Evolutionary conservation across 2,888 invertebrate genomes (phyloP), one percentile per base, ranked within the genome.

Genomic region (Sarcophaga subvicina): DNA sequence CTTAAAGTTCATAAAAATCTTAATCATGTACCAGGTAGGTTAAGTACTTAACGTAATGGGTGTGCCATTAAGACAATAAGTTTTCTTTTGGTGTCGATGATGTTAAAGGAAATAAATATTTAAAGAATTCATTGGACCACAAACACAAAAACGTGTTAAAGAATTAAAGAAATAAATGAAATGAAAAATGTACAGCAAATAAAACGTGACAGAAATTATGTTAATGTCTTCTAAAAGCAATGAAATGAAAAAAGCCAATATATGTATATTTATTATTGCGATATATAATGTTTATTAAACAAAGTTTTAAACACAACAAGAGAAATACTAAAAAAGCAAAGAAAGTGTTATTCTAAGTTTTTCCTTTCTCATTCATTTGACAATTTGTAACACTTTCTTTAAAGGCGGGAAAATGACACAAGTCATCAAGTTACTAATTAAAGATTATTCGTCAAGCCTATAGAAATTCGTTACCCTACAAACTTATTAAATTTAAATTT

Each of bases 201-300:
- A 79, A 77, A 75, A 75, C 77, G 71, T 76, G 76, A 76, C 81
- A 84, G 45, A 81, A 84, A 81, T 81, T 70, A 79, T 76, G 67
- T 81, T 83, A 81, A 83, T 80, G 63, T 27, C 49, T 71, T 60
- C 77, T 63, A 71, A 66, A 22, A 59, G 20, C n/a, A 45, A 64
- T 25, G 10, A 11, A 47, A 49, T 49, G 54, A 66, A 22, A 4
- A 8, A 11, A 37, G 37, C 1, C 1, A 37, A 37, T 37, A 37
- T 37, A 22, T 22, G 1, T 1, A 27, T 27, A 37, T 37, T 8
- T 37, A 6, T 37, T 37, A 37, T 37, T 37, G 49, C 14, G 49
- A 49, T 14, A 49, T 49, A 49, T 14, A 14, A 49, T 14, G 11
- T 49, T 49, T 25, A 60, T 60, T 27, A 63, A 70, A 22, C 27